Evolutionary conservation across 2,888 invertebrate species (phyloP).

Genomic region (Drosophila peninsularis): DNA sequence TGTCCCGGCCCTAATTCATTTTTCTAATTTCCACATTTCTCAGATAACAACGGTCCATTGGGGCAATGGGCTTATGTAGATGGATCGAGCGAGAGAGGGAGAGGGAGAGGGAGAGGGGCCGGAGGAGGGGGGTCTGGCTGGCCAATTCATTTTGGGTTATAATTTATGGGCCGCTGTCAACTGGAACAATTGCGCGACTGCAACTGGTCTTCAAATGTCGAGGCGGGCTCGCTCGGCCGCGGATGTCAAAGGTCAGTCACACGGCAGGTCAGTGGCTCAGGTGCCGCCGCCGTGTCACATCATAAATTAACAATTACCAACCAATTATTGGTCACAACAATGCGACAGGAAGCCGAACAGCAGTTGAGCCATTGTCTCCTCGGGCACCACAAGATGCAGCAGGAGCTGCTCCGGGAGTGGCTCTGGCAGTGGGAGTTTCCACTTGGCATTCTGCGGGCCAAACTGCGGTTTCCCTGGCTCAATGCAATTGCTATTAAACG

Average conservation of each 20-base stretch:
- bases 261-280: slow-evolving; percentile 42
- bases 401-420: background rate
- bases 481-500: slow-evolving; percentile 8
- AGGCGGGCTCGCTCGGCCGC: slow-evolving; percentile 9
- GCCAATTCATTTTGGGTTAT: slow-evolving; percentile 74
- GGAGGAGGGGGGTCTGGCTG: slow-evolving; percentile 12
- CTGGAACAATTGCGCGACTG: slow-evolving; percentile 79
- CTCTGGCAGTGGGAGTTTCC: background rate
- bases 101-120: background rate
- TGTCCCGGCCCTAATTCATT: slow-evolving; percentile 68
- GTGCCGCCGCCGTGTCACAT: slow-evolving; percentile 32
- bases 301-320: slow-evolving; percentile 76
- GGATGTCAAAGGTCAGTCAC: slow-evolving; percentile 75
- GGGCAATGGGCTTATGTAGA: slow-evolving; percentile 11
- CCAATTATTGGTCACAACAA: slow-evolving; percentile 65
- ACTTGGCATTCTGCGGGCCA: background rate
- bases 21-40: slow-evolving; percentile 75
- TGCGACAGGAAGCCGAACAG: slow-evolving; percentile 43
- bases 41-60: slow-evolving; percentile 66
- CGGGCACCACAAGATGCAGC: too few species aligned
- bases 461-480: slow-evolving; percentile 10
- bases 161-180: slow-evolving; percentile 82
- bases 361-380: slow-evolving; percentile 16
- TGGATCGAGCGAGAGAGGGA: background rate
- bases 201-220: slow-evolving; percentile 81